Evolutionary conservation across 37 sponge, comb jelly and placozoan species (phyloP).

Genomic region (Bolinopsis microptera): DNA sequence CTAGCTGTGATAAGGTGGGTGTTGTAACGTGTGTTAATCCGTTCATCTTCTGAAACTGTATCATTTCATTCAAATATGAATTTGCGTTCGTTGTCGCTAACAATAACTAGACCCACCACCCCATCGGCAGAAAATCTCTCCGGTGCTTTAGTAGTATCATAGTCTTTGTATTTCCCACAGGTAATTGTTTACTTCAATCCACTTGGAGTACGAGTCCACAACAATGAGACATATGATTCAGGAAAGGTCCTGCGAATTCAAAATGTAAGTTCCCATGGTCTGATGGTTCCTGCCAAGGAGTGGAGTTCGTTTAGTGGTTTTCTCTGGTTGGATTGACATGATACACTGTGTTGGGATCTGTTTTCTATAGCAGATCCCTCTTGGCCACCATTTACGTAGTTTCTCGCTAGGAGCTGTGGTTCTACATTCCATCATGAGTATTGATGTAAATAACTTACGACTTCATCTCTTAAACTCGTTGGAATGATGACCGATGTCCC

Average conservation of each 20-base stretch:
- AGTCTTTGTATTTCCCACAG: constrained; percentile 67
- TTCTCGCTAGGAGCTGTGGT: background rate
- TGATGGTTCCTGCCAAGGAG: background rate
- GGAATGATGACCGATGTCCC: constrained; percentile 37
- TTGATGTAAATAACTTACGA: background rate
- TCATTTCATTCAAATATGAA: constrained; percentile 66
- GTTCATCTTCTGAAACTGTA: constrained; percentile 17
- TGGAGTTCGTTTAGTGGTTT: background rate
- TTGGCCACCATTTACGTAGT: background rate
- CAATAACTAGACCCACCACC: constrained; percentile 50
- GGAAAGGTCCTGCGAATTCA: background rate
- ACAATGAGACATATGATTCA: constrained; percentile 39
- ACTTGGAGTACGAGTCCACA: constrained; percentile 68
- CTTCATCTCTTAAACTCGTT: background rate
- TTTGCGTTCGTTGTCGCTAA: constrained; percentile 70
- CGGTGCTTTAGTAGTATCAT: constrained; percentile 47
- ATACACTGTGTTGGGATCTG: background rate
- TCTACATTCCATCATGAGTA: background rate
- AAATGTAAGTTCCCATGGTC: constrained; percentile 13
- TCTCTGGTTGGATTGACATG: background rate
- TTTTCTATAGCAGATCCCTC: background rate
- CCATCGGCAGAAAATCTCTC: constrained; percentile 63
- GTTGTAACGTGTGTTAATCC: constrained; percentile 48
- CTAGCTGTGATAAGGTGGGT: constrained; percentile 66
- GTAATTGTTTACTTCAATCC: constrained; percentile 69